Percentiles rank a stretch among this genome's conserved stretches.
Evolutionary conservation across 2,888 invertebrate genomes (phyloP).

Genomic region (Diadegma fenestrale): DNA sequence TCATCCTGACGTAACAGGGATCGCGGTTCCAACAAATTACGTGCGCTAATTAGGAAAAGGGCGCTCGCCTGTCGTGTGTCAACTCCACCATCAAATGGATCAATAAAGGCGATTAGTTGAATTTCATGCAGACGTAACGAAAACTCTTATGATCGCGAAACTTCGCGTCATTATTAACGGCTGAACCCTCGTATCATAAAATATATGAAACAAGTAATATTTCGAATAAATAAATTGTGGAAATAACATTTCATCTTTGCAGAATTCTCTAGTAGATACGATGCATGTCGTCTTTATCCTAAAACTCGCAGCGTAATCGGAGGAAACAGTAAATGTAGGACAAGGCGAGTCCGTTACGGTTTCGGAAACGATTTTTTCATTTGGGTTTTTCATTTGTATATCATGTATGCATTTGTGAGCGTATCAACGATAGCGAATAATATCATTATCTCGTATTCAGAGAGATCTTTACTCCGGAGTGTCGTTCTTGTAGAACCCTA

Average conservation of each 20-base stretch:
- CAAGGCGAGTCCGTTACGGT: too few relatives aligned
- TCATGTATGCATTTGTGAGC: neutral
- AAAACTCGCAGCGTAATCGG: too few relatives aligned
- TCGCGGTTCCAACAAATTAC: neutral
- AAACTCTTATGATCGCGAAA: neutral
- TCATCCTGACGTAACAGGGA: constrained; percentile 3
- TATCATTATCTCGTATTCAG: constrained; percentile 41
- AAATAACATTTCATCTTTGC: too few relatives aligned
- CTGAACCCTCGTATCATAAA: neutral
- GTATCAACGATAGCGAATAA: constrained; percentile 5
- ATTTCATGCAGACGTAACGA: constrained; percentile 28
- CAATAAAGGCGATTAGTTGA: constrained; percentile 56
- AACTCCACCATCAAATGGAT: constrained; percentile 25
- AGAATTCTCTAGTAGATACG: too few relatives aligned
- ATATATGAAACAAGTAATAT: too few relatives aligned
- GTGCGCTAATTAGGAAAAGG: constrained; percentile 14
- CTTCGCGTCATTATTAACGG: neutral
- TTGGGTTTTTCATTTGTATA: neutral
- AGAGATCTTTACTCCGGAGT: constrained; percentile 44
- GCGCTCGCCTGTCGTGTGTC: neutral
- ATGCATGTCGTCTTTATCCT: too few relatives aligned
- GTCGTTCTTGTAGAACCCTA: constrained; percentile 55
- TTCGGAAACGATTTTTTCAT: too few relatives aligned
- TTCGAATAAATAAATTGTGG: too few relatives aligned
- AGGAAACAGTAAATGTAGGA: too few relatives aligned